These are phyloP conservation scores for Burhinus bistriatus DNA, from an alignment of 2,113 vertebrate species.

Conservation along the genomic window DNA sequence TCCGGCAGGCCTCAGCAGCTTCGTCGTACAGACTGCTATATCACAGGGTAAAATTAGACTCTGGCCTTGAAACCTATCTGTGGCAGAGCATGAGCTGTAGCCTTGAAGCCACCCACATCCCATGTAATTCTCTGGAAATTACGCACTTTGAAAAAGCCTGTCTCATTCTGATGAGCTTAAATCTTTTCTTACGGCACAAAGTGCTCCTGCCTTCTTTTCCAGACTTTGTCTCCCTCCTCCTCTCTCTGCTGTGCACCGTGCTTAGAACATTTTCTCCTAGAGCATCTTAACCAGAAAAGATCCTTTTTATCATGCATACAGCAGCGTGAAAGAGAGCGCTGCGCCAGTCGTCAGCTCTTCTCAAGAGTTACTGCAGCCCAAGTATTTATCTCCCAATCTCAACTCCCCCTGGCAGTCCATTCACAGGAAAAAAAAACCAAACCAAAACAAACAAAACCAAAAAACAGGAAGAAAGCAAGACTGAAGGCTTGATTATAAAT, in stretches of 20 bases:
- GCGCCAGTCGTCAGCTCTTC: background rate
- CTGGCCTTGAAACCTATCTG: slow-evolving; percentile 16
- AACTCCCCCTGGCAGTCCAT: background rate
- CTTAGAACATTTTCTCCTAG: slow-evolving; percentile 5
- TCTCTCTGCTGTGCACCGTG: background rate
- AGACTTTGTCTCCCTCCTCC: background rate
- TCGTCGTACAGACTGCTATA: background rate
- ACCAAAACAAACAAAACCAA: background rate
- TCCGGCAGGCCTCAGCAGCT: background rate
- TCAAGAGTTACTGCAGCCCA: background rate
- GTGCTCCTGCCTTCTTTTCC: background rate
- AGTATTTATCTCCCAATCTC: slow-evolving; percentile 14
- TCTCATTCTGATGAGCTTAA: background rate
- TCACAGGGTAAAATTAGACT: slow-evolving; percentile 33
- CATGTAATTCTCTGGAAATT: slow-evolving; percentile 5
- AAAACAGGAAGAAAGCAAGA: background rate
- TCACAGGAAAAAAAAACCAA: background rate
- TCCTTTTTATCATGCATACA: slow-evolving; percentile 6
- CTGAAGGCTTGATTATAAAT: background rate
- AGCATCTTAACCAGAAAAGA: background rate
- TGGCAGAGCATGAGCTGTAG: background rate
- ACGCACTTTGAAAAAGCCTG: background rate
- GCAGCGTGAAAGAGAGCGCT: background rate
- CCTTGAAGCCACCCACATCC: slow-evolving; percentile 30
- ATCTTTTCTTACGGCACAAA: background rate